phyloP scores from a whole-genome alignment of 2,113 vertebrate genomes.

The Puntigrus tetrazona region DNA sequence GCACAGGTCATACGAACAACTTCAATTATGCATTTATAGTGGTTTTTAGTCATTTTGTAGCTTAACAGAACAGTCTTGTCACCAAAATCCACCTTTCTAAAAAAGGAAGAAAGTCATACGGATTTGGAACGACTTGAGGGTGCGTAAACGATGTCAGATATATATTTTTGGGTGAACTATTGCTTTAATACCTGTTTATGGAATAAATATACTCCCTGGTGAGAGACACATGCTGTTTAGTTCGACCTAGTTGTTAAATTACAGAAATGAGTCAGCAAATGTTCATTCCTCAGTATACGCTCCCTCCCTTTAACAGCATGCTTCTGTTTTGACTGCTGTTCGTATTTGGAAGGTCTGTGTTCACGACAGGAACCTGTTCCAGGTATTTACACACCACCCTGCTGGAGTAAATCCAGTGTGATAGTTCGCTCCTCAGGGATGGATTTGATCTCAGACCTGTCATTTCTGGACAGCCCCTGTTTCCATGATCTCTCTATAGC shows the following conservation, averaged over 20 bases:
- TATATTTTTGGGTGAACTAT: background rate
- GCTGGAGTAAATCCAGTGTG: conserved; percentile 55
- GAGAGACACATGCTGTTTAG: conserved; percentile 23
- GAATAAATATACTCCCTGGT: background rate
- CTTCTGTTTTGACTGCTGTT: conserved; percentile 37
- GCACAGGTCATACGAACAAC: background rate
- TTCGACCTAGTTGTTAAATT: conserved; percentile 32
- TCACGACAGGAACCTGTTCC: conserved; percentile 56
- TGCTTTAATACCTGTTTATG: background rate
- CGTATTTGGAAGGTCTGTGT: conserved; percentile 44
- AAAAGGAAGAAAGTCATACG: background rate
- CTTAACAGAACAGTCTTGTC: background rate
- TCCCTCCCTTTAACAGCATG: conserved; percentile 9
- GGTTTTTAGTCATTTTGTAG: background rate
- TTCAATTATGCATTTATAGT: background rate
- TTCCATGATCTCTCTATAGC: conserved; percentile 28
- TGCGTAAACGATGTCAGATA: background rate
- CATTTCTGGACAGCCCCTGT: conserved; percentile 38
- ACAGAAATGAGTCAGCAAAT: conserved; percentile 32
- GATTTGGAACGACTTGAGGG: background rate
- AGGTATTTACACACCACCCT: conserved; percentile 57
- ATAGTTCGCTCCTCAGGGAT: conserved; percentile 38
- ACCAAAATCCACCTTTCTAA: background rate
- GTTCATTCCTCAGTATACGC: background rate
- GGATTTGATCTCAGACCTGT: conserved; percentile 39